Percentiles rank a stretch among this genome's conserved stretches.
These are phyloP conservation scores for Adelosebastes latens DNA, from an alignment of 2,797 vertebrate species.

Conservation along the genomic window DNA sequence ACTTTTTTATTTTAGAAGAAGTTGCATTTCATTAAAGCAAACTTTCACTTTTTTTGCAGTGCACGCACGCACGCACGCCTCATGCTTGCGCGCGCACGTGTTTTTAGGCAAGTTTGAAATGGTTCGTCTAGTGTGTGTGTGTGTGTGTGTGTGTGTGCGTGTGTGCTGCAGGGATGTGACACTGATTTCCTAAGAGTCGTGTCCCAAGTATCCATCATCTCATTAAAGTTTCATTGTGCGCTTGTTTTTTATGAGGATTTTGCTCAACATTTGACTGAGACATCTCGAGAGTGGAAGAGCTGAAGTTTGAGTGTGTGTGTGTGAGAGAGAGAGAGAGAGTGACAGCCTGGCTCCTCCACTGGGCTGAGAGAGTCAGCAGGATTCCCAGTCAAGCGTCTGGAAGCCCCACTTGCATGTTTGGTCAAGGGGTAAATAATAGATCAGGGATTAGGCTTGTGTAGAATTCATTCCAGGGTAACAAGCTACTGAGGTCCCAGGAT, in stretches of 20 bases:
- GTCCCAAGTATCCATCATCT: constrained; percentile 73
- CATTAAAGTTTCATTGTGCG: constrained; percentile 80
- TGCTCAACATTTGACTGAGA: constrained; percentile 77
- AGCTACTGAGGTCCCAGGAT: constrained; percentile 83
- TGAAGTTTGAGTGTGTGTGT: constrained; percentile 44
- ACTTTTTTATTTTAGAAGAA: constrained; percentile 1
- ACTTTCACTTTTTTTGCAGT: constrained; percentile 24
- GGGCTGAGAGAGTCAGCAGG: constrained; percentile 67
- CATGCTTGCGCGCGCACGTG: background rate
- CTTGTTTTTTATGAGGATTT: constrained; percentile 72
- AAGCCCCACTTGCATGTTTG: constrained; percentile 87
- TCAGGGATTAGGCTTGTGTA: constrained; percentile 87
- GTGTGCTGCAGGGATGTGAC: constrained; percentile 62
- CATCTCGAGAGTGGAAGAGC: constrained; percentile 77
- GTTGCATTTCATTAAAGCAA: constrained; percentile 29
- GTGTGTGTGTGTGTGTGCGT: no score
- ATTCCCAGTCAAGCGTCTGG: constrained; percentile 83
- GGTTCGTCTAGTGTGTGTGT: constrained; percentile 1
- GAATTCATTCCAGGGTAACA: constrained; percentile 86
- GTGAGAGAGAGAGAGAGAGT: constrained; percentile 51
- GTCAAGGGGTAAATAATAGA: constrained; percentile 90
- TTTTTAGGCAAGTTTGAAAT: constrained; percentile 28
- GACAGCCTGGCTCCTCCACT: constrained; percentile 58
- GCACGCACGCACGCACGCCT: background rate
- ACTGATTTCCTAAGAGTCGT: constrained; percentile 66